Conservation (phyloP, 2,113 vertebrate genomes). For the Labrus mixtus region DNA sequence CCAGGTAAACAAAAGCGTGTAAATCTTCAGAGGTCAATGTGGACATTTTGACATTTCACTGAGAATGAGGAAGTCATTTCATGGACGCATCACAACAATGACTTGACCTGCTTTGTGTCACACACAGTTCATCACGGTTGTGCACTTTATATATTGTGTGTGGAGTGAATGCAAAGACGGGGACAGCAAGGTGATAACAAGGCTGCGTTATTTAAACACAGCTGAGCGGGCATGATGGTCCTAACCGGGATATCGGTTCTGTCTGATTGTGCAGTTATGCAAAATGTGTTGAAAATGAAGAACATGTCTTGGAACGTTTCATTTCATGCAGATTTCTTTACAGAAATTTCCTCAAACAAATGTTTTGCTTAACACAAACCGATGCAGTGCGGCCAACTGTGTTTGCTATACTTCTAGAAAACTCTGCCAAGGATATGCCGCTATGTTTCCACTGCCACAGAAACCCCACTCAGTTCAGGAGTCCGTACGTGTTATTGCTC, state of each 20-base stretch:
- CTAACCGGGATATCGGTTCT: neutral
- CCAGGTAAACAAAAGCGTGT: neutral
- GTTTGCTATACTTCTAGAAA: constrained; percentile 25
- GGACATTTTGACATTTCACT: constrained; percentile 26
- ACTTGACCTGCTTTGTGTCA: neutral
- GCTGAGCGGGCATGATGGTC: constrained; percentile 11
- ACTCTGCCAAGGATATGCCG: neutral
- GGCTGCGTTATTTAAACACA: constrained; percentile 13
- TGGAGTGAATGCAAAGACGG: constrained; percentile 3
- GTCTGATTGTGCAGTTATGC: constrained; percentile 3
- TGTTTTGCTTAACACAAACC: neutral
- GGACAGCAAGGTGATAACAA: neutral
- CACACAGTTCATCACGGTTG: constrained; percentile 8
- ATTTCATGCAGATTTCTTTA: neutral
- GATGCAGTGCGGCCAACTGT: neutral
- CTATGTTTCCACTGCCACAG: constrained; percentile 35
- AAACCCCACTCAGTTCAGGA: constrained; percentile 13
- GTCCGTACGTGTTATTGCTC: neutral
- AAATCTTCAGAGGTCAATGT: neutral
- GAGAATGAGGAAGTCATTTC: neutral
- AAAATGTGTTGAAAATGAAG: constrained; percentile 13
- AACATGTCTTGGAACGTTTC: neutral
- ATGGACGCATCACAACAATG: constrained; percentile 5
- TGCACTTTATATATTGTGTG: constrained; percentile 35
- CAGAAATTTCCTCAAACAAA: neutral